phyloP scores from a whole-genome alignment of 64 coral and sea anemone genomes.

The Platygyra sinensis region DNA sequence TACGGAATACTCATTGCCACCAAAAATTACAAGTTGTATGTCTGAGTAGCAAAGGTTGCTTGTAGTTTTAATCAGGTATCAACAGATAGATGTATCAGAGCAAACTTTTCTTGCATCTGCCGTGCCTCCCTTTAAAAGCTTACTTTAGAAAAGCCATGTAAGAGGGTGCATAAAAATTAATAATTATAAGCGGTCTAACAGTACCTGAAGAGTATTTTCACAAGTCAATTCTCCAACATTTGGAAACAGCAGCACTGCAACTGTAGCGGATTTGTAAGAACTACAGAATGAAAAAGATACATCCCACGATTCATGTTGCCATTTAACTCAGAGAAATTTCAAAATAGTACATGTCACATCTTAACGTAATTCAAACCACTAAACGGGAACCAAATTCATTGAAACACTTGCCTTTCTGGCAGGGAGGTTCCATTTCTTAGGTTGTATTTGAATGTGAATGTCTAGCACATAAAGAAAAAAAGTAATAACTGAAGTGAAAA shows the following conservation, averaged over 20 bases:
- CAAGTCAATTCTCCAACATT: constrained; percentile 18
- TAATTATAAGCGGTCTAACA: not conserved
- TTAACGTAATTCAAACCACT: not conserved
- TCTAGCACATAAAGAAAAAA: not conserved
- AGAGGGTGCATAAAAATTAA: too few relatives aligned
- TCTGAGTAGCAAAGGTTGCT: too few relatives aligned
- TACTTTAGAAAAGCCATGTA: not conserved
- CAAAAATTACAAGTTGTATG: too few relatives aligned
- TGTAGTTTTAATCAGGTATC: too few relatives aligned
- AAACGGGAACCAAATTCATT: too few relatives aligned
- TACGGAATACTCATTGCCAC: too few relatives aligned
- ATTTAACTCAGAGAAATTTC: not conserved
- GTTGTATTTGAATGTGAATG: constrained; percentile 15
- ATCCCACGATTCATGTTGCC: too few relatives aligned
- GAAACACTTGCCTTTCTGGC: not conserved
- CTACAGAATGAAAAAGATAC: not conserved
- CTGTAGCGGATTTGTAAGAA: constrained; percentile 13
- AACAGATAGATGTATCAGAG: too few relatives aligned
- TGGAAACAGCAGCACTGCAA: constrained; percentile 1
- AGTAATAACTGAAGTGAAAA: not conserved
- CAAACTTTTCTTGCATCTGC: too few relatives aligned
- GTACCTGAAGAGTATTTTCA: constrained; percentile 31
- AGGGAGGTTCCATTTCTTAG: constrained; percentile 10
- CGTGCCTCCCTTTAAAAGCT: too few relatives aligned
- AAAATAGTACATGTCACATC: not conserved